These are phyloP conservation scores for Cheiracanthium punctorium DNA, from an alignment of 2,888 invertebrate species.

Conservation along the genomic window DNA sequence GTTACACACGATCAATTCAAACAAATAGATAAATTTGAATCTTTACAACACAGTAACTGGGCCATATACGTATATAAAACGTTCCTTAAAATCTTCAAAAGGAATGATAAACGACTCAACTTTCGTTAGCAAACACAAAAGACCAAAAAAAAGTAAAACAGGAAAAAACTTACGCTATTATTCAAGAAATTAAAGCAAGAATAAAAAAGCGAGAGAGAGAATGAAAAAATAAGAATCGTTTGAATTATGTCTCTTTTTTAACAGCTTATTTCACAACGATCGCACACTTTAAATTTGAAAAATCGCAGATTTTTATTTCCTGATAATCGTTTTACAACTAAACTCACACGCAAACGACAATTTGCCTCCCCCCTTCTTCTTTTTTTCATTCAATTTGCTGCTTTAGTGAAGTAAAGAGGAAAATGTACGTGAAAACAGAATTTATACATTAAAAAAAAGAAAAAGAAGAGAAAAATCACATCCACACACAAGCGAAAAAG, in stretches of 20 bases:
- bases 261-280: not conserved
- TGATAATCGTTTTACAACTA: slow-evolving; percentile 14
- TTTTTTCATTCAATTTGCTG: slow-evolving; percentile 10
- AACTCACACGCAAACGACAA: not conserved
- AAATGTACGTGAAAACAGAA: slow-evolving; percentile 17
- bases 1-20: no score
- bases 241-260: not conserved
- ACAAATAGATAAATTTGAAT: no score
- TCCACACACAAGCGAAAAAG: not conserved
- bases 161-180: not conserved
- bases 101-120: not conserved
- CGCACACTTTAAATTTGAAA: not conserved
- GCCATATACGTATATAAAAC: not conserved
- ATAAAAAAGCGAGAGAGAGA: no score
- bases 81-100: not conserved
- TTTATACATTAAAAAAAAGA: not conserved
- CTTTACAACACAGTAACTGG: not conserved
- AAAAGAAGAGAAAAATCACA: not conserved
- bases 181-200: not conserved
- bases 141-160: not conserved
- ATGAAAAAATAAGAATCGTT: not conserved
- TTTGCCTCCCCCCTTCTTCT: not conserved
- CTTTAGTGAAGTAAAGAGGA: not conserved
- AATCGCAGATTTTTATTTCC: slow-evolving; percentile 10
- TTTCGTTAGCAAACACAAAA: not conserved